A percentile compares a stretch with the other conserved stretches of the same genome.
Evolutionary conservation across 2,113 vertebrate genomes (phyloP).

Genomic region (Gobius niger): DNA sequence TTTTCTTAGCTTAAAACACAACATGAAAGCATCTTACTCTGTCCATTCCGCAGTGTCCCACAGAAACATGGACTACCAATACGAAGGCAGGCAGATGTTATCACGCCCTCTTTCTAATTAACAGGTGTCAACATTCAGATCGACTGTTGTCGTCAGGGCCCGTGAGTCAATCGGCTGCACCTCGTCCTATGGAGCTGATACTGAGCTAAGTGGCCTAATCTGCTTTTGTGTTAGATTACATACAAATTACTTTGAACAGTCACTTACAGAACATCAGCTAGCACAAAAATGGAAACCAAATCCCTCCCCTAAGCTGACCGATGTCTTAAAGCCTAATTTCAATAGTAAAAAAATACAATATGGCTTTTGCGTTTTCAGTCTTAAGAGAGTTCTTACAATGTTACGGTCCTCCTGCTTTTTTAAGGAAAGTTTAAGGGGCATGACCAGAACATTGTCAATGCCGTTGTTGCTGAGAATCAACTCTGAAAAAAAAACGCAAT

Average conservation of each 20-base stretch:
- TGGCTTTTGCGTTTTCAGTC: neutral
- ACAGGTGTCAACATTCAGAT: conserved; percentile 25
- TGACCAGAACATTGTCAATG: no score
- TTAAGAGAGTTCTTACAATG: no score
- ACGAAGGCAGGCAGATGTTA: conserved; percentile 44
- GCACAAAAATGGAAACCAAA: neutral
- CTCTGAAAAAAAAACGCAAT: no score
- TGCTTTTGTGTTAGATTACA: neutral
- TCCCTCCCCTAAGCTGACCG: no score
- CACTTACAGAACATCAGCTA: neutral
- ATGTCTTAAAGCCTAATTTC: no score
- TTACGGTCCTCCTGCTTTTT: no score
- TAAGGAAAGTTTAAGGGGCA: no score
- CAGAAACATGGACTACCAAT: neutral
- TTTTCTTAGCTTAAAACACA: no score
- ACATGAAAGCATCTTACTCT: neutral
- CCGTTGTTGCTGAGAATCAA: no score
- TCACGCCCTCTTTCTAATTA: conserved; percentile 55
- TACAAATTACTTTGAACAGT: neutral
- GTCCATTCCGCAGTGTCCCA: neutral
- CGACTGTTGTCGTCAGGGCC: conserved; percentile 34
- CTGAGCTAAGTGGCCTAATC: neutral
- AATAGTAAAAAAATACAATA: neutral
- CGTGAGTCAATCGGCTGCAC: conserved; percentile 16
- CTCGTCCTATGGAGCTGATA: conserved; percentile 11